Conservation (phyloP, 2,113 vertebrate genomes). For the Xerus inauris region DNA sequence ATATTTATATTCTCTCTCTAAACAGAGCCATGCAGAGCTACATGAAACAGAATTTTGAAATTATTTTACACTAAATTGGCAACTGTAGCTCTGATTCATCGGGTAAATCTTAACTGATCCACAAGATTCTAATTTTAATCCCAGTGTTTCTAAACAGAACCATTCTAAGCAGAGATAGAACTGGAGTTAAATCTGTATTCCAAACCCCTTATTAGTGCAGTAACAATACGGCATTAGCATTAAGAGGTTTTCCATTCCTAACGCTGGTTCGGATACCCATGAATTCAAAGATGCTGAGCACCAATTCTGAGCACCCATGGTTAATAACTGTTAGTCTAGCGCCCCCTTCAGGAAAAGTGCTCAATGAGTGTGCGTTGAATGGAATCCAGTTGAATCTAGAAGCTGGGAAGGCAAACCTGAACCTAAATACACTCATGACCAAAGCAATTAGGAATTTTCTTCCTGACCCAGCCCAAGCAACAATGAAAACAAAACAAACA, state of each 20-base stretch:
- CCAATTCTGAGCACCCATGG: neutral
- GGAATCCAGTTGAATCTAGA: neutral
- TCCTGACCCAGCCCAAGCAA: neutral
- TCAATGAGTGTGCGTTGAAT: neutral
- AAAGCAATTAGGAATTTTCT: slow-evolving; percentile 35
- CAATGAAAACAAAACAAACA: slow-evolving; percentile 53
- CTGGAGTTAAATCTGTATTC: neutral
- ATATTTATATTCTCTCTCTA: slow-evolving; percentile 21
- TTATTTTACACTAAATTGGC: neutral
- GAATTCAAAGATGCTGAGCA: neutral
- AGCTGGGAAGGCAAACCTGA: neutral
- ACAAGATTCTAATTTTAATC: slow-evolving; percentile 24
- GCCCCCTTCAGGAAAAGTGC: neutral
- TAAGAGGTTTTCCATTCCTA: slow-evolving; percentile 16
- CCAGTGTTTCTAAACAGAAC: slow-evolving; percentile 36
- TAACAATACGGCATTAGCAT: neutral
- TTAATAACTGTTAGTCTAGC: neutral
- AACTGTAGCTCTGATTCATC: slow-evolving; percentile 29
- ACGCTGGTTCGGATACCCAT: neutral
- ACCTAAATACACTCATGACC: slow-evolving; percentile 16
- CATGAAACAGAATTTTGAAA: slow-evolving; percentile 20
- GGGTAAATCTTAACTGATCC: slow-evolving; percentile 24
- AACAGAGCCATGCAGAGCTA: neutral
- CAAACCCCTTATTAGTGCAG: slow-evolving; percentile 14
- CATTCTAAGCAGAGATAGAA: slow-evolving; percentile 19